Evolutionary conservation across 2,888 invertebrate species (phyloP).

Genomic region (Apotomis capreana): DNA sequence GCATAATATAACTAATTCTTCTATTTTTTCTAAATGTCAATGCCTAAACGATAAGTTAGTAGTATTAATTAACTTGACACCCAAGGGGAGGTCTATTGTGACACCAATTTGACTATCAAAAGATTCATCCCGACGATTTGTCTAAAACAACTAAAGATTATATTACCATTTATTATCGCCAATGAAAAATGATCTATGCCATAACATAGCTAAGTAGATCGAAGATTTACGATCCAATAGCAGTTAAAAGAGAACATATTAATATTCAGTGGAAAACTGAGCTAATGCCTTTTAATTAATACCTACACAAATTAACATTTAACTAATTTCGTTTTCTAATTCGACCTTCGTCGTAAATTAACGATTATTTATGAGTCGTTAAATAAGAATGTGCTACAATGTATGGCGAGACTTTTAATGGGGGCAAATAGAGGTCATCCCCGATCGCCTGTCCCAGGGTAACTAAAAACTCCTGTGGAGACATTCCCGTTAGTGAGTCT

Average conservation of each 20-base stretch:
- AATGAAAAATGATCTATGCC: slow-evolving; percentile 18
- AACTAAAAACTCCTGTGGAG: too few species aligned
- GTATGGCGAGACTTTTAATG: slow-evolving; percentile 14
- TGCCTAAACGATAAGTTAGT: too few species aligned
- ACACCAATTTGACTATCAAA: background rate
- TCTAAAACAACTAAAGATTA: slow-evolving; percentile 13
- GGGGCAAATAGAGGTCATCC: background rate
- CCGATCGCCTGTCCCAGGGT: background rate
- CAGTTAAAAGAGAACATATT: slow-evolving; percentile 30
- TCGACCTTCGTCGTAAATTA: slow-evolving; percentile 32
- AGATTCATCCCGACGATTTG: slow-evolving; percentile 11
- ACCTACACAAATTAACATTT: slow-evolving; percentile 37
- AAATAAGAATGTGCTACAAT: slow-evolving; percentile 22
- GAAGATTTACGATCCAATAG: slow-evolving; percentile 24
- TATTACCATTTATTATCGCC: background rate
- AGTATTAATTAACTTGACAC: background rate
- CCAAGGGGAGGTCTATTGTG: background rate
- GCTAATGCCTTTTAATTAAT: slow-evolving; percentile 38
- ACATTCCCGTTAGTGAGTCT: too few species aligned
- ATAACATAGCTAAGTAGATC: slow-evolving; percentile 22
- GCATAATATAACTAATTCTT: too few species aligned
- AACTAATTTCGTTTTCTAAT: slow-evolving; percentile 38
- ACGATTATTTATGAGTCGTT: slow-evolving; percentile 35
- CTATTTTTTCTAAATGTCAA: too few species aligned
- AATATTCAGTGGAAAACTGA: slow-evolving; percentile 29